Evolutionary conservation across 2,888 invertebrate genomes (phyloP), one percentile per base, ranked within the genome.

Genomic region (Entomobrya proxima): DNA sequence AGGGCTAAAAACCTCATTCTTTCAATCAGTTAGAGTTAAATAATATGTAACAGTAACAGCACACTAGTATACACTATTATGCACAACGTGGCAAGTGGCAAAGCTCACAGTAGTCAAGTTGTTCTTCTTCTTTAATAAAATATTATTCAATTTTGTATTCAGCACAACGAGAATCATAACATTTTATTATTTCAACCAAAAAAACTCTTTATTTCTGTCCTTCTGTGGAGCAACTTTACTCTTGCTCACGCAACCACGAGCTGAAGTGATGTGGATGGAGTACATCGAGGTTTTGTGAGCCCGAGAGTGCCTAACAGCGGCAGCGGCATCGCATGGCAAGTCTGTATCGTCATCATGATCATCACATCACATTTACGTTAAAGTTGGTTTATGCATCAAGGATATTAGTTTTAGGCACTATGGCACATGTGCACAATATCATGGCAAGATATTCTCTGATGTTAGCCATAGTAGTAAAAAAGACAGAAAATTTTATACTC

Each of bases 191-290:
- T 67, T 40, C 9, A n/a, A 13, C 18, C 21, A 40, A 21, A 40
- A 67, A 11, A 37, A 64, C n/a, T 35, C 2, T 61, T 30, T 40
- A n/a, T 69, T 27, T 47, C 30, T 67, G 40, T 69, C 44, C 44
- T 44, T 44, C 15, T 32, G 47, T 72, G 72, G 72, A 72, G 72
- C 72, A 72, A 72, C 72, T 72, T 72, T 69, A 50, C 79, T 80
- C 79, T 52, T 69, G 79, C 79, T 80, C 79, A 80, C 79, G 79
- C 79, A 80, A 80, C 79, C 79, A 80, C 79, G 69, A 80, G 79
- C 67, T 69, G 79, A 50, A 69, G 35, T 55, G 64, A 67, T 77
- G 77, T 67, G 67, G 67, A 50, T 55, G 55, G 21, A 80, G 52
- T 58, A 76, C 79, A 55, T 35, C 64, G n/a, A 32, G 67, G 37